Evolutionary conservation across 2,113 vertebrate genomes (phyloP).

Genomic region (Esox niger): DNA sequence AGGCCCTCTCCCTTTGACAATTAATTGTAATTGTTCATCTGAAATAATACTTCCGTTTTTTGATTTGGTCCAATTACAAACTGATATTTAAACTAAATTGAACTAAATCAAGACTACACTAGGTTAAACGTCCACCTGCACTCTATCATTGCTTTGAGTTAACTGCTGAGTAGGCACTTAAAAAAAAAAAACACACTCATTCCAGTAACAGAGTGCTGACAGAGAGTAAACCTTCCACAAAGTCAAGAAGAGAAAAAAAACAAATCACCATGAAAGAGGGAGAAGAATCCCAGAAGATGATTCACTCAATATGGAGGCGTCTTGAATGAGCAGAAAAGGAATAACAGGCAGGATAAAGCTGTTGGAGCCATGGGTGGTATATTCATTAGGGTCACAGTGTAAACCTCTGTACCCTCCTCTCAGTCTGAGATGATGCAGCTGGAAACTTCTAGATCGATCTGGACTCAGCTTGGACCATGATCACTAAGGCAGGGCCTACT

Average conservation of each 20-base stretch:
- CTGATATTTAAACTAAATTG: neutral
- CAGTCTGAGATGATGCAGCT: constrained; percentile 24
- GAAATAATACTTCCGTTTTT: neutral
- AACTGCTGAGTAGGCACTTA: constrained; percentile 23
- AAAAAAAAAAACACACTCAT: constrained; percentile 16
- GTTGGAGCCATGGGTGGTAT: constrained; percentile 22
- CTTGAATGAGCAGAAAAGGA: constrained; percentile 4
- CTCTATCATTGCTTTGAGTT: constrained; percentile 20
- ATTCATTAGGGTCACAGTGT: constrained; percentile 39
- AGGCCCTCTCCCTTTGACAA: too few relatives aligned
- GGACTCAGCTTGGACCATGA: too few relatives aligned
- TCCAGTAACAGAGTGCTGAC: constrained; percentile 51
- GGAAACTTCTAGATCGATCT: constrained; percentile 31
- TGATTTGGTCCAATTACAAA: neutral
- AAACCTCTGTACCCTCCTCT: constrained; percentile 5
- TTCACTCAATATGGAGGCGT: neutral
- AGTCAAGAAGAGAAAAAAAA: constrained; percentile 28
- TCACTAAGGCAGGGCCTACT: neutral
- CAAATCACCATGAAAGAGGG: constrained; percentile 18
- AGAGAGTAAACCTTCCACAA: constrained; percentile 22
- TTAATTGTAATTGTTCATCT: neutral
- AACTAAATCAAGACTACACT: neutral
- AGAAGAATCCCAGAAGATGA: constrained; percentile 3
- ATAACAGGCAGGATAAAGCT: constrained; percentile 24
- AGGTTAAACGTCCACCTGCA: constrained; percentile 18